Conservation (phyloP, 1,140 invertebrate genomes). For the Rhyacophila brunnea region DNA sequence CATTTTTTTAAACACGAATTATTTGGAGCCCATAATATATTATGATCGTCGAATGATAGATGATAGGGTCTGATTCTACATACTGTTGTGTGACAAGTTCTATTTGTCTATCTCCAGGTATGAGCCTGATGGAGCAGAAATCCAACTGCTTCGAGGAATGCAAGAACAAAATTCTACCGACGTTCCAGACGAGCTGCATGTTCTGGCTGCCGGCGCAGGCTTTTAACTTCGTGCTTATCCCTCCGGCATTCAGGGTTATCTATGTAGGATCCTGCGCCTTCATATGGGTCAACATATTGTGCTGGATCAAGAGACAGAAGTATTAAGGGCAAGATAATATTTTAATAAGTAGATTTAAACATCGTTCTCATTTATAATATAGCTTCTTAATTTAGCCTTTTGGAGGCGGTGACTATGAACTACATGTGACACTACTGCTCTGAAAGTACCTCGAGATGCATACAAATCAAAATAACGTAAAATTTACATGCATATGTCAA, state of each 20-base stretch:
- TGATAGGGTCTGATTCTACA: too few species aligned
- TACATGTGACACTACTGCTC: too few species aligned
- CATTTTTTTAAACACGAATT: constrained; percentile 2
- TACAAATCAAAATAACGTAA: too few species aligned
- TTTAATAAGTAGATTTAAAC: too few species aligned
- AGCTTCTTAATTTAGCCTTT: too few species aligned
- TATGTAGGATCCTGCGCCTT: constrained; percentile 72
- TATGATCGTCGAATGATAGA: too few species aligned
- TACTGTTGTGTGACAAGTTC: too few species aligned
- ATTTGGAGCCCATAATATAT: too few species aligned
- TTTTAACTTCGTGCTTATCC: constrained; percentile 70
- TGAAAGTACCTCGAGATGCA: too few species aligned
- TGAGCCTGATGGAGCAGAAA: constrained; percentile 70
- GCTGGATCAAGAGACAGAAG: constrained; percentile 68
- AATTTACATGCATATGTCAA: too few species aligned
- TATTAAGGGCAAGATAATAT: constrained; percentile 10
- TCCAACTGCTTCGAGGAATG: constrained; percentile 67
- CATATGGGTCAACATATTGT: constrained; percentile 76
- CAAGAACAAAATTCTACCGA: constrained; percentile 68
- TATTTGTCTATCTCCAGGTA: constrained; percentile 56
- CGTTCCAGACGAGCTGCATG: constrained; percentile 69
- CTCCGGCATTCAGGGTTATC: constrained; percentile 65
- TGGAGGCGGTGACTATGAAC: too few species aligned
- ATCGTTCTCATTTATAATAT: too few species aligned
- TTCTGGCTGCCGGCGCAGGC: constrained; percentile 80